Evolutionary conservation across 2,888 invertebrate genomes (phyloP), one percentile per base, ranked within the genome.

Genomic region (Xanthorhoe spadicearia): DNA sequence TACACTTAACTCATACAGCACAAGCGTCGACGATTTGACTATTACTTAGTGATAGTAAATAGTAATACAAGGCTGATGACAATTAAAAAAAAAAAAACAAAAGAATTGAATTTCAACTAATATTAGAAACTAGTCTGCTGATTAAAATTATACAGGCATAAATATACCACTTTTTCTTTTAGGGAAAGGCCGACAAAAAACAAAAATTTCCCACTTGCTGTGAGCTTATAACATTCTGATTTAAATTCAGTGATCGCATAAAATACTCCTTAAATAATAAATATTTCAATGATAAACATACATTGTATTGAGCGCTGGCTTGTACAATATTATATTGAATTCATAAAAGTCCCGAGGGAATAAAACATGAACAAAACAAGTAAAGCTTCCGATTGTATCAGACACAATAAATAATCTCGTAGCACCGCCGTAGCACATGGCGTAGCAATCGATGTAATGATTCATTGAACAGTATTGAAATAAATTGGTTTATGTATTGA

Each of bases 361-460:
- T 17, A 17, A 48, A 48, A 48, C 17, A 48, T 6, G 15, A 17
- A 17, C 17, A 15, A 48, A 48, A 43, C 13, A 0, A 7, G 48
- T 17, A 8, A 15, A 2, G 8, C 35, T 1, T 17, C 10, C 46
- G 56, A 56, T 46, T 46, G 56, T 56, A 38, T 56, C 15, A 18
- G n/a, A n/a, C 38, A 4, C 43, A 23, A 56, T 78, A 77, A 77
- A 32, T 7, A 32, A 74, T 78, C 71, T 63, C 80, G 79, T 76
- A 76, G 77, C 74, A 18, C 49, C 49, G 79, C 52, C 64, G 66
- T 66, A 70, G 66, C 65, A 64, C 66, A 32, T 32, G 18, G 62
- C 79, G 79, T 76, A 75, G 75, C 74, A 53, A 61, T 38, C 13
- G 18, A 54, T 5, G 51, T 13, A 53, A 38, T 18, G 53, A 32